Percentiles rank a stretch among this genome's conserved stretches.
Evolutionary conservation across 2,113 vertebrate genomes (phyloP).

Genomic region (Ptychochromis oligacanthus): DNA sequence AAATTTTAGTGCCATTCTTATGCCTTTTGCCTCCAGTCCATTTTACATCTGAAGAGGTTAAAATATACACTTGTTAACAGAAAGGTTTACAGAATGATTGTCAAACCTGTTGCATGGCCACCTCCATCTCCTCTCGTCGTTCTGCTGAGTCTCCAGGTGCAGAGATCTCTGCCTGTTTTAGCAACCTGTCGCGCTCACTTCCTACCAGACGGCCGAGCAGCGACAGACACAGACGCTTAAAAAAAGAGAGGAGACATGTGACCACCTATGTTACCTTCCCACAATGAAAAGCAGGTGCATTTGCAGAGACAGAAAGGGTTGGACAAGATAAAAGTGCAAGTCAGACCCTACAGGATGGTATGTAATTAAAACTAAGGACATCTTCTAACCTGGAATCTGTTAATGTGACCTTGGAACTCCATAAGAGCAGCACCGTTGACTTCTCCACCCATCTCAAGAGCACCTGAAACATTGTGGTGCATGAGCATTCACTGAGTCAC

Average conservation of each 20-base stretch:
- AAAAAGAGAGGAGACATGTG: neutral
- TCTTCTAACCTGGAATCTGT: constrained; percentile 89
- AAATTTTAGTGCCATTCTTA: fast-evolving
- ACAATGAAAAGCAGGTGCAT: neutral
- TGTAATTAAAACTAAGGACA: neutral
- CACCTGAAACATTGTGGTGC: constrained; percentile 76
- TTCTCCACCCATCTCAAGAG: constrained; percentile 85
- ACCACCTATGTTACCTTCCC: neutral
- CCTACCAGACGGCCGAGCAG: constrained; percentile 91
- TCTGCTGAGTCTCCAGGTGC: constrained; percentile 85
- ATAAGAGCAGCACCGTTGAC: constrained; percentile 85
- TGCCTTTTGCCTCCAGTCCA: neutral
- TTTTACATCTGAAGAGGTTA: fast-evolving
- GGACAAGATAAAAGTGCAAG: neutral
- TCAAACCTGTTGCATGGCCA: constrained; percentile 93
- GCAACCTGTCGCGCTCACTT: constrained; percentile 87
- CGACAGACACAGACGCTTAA: constrained; percentile 90
- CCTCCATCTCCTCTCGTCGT: constrained; percentile 89
- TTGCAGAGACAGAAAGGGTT: neutral
- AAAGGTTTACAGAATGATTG: fast-evolving
- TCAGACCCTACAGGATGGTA: neutral
- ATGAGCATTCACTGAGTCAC: neutral
- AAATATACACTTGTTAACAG: neutral
- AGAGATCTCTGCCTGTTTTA: constrained; percentile 86
- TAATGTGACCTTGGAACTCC: constrained; percentile 93